A percentile compares a stretch with the other conserved stretches of the same genome.
phyloP scores from a whole-genome alignment of 30 jellyfish, hydroid and myxozoan genomes.

The Pelagia noctiluca region DNA sequence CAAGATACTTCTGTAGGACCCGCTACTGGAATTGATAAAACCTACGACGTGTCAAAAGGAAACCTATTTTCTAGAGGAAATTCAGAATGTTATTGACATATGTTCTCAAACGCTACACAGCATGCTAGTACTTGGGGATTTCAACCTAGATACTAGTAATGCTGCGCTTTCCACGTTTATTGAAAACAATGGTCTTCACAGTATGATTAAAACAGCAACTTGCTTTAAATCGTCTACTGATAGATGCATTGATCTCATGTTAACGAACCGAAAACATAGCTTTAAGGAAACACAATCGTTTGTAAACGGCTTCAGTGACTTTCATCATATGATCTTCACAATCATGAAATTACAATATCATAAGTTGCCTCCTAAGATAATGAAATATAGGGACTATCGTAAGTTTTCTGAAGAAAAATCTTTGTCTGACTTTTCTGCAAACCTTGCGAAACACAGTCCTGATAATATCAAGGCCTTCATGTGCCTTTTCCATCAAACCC shows the following conservation, averaged over 20 bases:
- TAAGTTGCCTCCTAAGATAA: slow-evolving; percentile 1
- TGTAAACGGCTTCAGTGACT: neutral
- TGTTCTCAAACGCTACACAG: too few species aligned
- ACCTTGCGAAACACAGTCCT: too few species aligned
- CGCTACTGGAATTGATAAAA: too few species aligned
- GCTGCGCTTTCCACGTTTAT: too few species aligned
- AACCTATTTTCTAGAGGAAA: neutral
- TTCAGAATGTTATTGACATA: neutral
- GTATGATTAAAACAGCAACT: too few species aligned
- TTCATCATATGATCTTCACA: neutral
- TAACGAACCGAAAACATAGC: neutral
- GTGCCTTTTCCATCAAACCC: too few species aligned
- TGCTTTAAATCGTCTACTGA: neutral
- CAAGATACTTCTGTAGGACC: too few species aligned
- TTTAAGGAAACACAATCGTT: neutral
- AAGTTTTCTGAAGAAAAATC: neutral
- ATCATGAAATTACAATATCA: neutral
- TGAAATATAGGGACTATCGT: neutral
- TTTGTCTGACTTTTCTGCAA: too few species aligned
- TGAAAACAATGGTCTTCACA: too few species aligned
- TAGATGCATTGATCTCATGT: neutral
- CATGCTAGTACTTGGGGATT: slow-evolving; percentile 17
- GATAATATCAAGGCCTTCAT: too few species aligned
- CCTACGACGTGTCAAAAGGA: slow-evolving; percentile 18
- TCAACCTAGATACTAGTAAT: slow-evolving; percentile 24